Percentiles rank a stretch among this genome's conserved stretches.
These are phyloP conservation scores for Asteroscopus sphinx DNA, from an alignment of 2,888 invertebrate genomes.

Conservation along the genomic window DNA sequence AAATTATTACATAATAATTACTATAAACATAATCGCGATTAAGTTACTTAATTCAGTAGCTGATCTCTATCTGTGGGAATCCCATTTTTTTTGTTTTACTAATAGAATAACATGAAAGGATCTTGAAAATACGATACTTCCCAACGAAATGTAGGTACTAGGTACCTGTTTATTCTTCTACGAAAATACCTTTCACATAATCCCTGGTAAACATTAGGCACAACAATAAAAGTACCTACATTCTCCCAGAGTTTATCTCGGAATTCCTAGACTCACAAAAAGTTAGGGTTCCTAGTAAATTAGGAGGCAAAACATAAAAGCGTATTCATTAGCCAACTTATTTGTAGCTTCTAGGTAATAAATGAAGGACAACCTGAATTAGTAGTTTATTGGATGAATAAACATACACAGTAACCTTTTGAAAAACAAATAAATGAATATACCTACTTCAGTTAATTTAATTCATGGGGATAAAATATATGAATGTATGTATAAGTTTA, in stretches of 20 bases:
- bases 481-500: too few relatives aligned
- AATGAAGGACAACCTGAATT: slow-evolving; percentile 8
- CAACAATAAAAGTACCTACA: slow-evolving; percentile 4
- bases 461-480: too few relatives aligned
- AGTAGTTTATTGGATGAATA: slow-evolving; percentile 6
- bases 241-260: slow-evolving; percentile 12
- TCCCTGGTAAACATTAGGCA: not conserved
- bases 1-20: too few relatives aligned
- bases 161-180: too few relatives aligned
- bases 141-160: too few relatives aligned
- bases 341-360: slow-evolving; percentile 18
- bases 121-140: too few relatives aligned
- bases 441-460: too few relatives aligned
- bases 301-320: slow-evolving; percentile 16
- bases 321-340: slow-evolving; percentile 32
- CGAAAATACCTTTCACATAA: not conserved
- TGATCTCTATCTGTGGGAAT: too few relatives aligned
- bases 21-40: too few relatives aligned
- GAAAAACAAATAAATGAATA: not conserved
- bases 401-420: slow-evolving; percentile 11
- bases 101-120: too few relatives aligned
- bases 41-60: too few relatives aligned
- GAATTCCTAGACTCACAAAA: slow-evolving; percentile 21
- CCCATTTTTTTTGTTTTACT: too few relatives aligned
- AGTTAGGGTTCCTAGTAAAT: slow-evolving; percentile 13